Evolutionary conservation across 2,797 vertebrate genomes (phyloP).

Genomic region (Buphagus erythrorhynchus): DNA sequence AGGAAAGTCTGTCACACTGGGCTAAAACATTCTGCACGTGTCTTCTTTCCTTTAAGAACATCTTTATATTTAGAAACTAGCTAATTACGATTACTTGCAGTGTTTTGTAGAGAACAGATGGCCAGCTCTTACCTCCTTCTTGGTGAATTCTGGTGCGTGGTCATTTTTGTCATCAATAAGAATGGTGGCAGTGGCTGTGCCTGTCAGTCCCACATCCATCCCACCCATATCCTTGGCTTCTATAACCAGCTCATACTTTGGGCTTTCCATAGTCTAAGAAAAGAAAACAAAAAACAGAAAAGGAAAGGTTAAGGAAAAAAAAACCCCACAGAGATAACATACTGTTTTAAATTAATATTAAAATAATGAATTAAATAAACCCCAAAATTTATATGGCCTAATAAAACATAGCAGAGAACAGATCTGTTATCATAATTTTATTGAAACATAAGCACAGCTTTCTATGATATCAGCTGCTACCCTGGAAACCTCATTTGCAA

Average conservation of each 20-base stretch:
- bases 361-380: not conserved
- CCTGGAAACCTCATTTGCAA: not conserved
- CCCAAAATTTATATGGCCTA: not conserved
- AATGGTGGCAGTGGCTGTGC: constrained; percentile 94
- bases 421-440: not conserved
- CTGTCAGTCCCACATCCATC: constrained; percentile 89
- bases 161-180: constrained; percentile 97
- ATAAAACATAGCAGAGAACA: not conserved
- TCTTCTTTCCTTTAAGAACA: not conserved
- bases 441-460: not conserved
- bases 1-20: not conserved
- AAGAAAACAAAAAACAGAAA: not conserved
- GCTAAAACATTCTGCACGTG: not conserved
- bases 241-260: constrained; percentile 92
- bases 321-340: rapidly evolving
- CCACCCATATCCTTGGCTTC: constrained; percentile 97
- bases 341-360: not conserved
- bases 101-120: not conserved
- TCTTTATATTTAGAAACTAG: not conserved
- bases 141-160: constrained; percentile 95
- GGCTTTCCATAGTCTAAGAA: constrained; percentile 90
- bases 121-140: constrained; percentile 79
- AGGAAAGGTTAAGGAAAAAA: not conserved
- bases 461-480: not conserved
- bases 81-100: not conserved